Percentiles rank a stretch among this genome's conserved stretches.
Evolutionary conservation across 2,113 vertebrate genomes (phyloP).

Genomic region (Mus musculus): DNA sequence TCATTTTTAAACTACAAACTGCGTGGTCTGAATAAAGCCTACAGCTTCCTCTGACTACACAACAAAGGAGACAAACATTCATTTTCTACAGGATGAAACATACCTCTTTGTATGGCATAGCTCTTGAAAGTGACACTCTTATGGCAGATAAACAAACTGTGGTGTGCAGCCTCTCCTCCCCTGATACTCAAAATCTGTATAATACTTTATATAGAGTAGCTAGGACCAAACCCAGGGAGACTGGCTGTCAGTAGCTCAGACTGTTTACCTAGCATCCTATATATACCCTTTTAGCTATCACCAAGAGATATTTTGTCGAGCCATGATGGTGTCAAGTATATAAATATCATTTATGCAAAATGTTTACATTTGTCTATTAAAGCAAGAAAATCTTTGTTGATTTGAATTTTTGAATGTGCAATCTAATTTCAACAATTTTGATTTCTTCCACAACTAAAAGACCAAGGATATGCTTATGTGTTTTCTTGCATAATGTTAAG

Average conservation of each 20-base stretch:
- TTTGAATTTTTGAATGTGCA: neutral
- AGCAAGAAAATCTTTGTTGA: neutral
- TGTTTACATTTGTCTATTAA: neutral
- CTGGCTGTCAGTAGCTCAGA: neutral
- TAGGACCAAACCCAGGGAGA: neutral
- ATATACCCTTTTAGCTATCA: neutral
- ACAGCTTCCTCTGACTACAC: neutral
- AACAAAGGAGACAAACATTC: neutral
- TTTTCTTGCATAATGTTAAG: neutral
- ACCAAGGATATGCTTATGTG: neutral
- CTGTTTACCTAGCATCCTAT: neutral
- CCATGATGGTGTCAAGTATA: neutral
- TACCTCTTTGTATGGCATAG: neutral
- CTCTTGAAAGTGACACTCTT: neutral
- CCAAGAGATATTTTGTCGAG: neutral
- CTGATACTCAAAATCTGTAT: neutral
- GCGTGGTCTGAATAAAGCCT: neutral
- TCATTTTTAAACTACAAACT: constrained; percentile 20
- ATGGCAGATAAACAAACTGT: neutral
- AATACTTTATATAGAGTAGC: neutral
- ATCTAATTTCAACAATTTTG: neutral
- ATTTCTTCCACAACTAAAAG: neutral
- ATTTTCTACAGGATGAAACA: neutral
- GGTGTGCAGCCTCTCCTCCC: neutral
- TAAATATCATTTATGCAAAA: neutral